A percentile compares a stretch with the other conserved stretches of the same genome.
phyloP scores from a whole-genome alignment of 2,797 vertebrate genomes.

The Cynopterus sphinx region DNA sequence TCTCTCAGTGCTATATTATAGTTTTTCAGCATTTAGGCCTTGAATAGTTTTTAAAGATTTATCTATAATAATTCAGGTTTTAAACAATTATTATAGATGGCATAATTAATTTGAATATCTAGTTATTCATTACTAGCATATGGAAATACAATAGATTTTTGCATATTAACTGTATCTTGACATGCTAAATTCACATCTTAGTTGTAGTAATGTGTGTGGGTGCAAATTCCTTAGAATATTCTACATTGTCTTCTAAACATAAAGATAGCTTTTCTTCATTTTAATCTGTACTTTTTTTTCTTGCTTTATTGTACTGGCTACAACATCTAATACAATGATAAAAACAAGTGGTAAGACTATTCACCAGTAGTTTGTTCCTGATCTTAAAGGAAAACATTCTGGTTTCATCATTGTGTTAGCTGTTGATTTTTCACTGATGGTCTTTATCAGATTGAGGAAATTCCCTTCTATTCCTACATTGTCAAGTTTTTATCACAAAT shows the following conservation, averaged over 20 bases:
- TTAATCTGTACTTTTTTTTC: not conserved
- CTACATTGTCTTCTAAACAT: not conserved
- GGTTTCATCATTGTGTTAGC: not conserved
- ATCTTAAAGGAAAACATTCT: not conserved
- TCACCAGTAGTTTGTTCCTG: not conserved
- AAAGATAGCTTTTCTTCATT: not conserved
- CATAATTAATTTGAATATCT: not conserved
- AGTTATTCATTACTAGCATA: not conserved
- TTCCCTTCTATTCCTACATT: not conserved
- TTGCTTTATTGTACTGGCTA: not conserved
- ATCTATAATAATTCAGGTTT: not conserved
- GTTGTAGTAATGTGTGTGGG: not conserved
- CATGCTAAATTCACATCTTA: not conserved
- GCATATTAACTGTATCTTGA: not conserved
- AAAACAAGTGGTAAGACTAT: not conserved
- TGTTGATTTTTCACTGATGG: not conserved
- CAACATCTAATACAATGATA: not conserved
- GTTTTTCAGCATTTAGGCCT: not conserved
- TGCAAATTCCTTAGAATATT: not conserved
- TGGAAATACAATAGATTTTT: not conserved
- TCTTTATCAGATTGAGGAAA: not conserved
- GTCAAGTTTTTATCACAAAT: not conserved
- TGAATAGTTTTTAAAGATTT: not conserved
- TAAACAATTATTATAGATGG: not conserved
- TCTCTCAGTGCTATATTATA: not conserved